A percentile compares a stretch with the other conserved stretches of the same genome.
Conservation (phyloP, 92 coral and sea anemone genomes). For the Actinernus sp. region DNA sequence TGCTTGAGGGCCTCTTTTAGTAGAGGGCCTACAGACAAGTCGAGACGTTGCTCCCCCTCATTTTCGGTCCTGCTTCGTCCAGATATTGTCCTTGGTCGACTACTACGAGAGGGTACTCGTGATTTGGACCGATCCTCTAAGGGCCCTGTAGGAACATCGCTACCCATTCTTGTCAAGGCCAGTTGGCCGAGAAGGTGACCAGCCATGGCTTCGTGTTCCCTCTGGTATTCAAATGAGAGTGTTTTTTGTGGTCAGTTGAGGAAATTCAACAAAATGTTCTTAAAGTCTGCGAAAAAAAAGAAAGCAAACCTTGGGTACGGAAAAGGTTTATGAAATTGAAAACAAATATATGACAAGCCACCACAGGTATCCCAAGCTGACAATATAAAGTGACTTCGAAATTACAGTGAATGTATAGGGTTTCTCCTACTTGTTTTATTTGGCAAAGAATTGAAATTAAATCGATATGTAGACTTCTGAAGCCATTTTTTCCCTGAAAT, state of each 20-base stretch:
- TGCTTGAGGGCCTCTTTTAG: constrained; percentile 79
- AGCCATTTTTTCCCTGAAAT: too few relatives aligned
- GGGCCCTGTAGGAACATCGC: constrained; percentile 53
- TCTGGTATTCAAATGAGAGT: constrained; percentile 15
- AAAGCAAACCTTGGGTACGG: too few relatives aligned
- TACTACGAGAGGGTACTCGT: constrained; percentile 57
- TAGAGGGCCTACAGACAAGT: constrained; percentile 53
- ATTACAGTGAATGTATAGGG: too few relatives aligned
- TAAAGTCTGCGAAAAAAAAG: too few relatives aligned
- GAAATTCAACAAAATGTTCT: too few relatives aligned
- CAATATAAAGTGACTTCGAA: too few relatives aligned
- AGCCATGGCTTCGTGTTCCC: constrained; percentile 62
- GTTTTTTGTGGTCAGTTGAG: neutral
- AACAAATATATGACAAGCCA: too few relatives aligned
- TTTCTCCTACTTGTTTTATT: too few relatives aligned
- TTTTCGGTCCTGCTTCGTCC: constrained; percentile 50
- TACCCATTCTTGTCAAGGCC: constrained; percentile 69
- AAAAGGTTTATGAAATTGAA: too few relatives aligned
- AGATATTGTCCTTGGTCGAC: constrained; percentile 54
- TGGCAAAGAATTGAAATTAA: too few relatives aligned
- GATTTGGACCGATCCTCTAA: constrained; percentile 54
- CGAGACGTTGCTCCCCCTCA: constrained; percentile 23
- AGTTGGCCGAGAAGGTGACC: constrained; percentile 69
- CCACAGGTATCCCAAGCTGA: too few relatives aligned
- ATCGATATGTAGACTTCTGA: too few relatives aligned